Conservation (phyloP, 2,888 invertebrate species). For the Pheosia tremula region DNA sequence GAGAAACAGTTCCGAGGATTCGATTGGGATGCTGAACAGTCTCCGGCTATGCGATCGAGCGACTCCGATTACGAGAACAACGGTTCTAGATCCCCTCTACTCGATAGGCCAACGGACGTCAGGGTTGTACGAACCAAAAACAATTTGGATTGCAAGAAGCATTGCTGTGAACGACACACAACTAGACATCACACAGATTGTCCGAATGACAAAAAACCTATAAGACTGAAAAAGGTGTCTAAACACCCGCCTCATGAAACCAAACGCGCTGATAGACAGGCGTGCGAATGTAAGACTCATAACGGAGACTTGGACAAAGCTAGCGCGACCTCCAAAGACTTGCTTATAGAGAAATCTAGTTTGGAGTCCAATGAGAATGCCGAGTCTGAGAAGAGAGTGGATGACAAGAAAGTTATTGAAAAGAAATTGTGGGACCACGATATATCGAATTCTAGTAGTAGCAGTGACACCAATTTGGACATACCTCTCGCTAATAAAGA, state of each 20-base stretch:
- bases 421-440: constrained; percentile 81
- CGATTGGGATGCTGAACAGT: constrained; percentile 80
- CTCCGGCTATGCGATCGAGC: constrained; percentile 76
- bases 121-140: constrained; percentile 72
- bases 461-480: constrained; percentile 80
- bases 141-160: constrained; percentile 66
- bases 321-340: constrained; percentile 89
- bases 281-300: constrained; percentile 67
- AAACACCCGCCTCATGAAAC: constrained; percentile 63
- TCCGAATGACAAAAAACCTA: constrained; percentile 71
- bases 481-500: constrained; percentile 52
- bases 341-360: constrained; percentile 85
- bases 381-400: constrained; percentile 58
- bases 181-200: constrained; percentile 60
- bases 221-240: constrained; percentile 72
- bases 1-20: constrained; percentile 82
- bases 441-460: constrained; percentile 85
- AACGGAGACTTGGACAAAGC: constrained; percentile 84
- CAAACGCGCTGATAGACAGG: constrained; percentile 57
- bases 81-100: constrained; percentile 88
- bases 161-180: constrained; percentile 67
- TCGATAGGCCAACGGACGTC: constrained; percentile 80
- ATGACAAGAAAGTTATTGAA: constrained; percentile 56
- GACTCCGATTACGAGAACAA: constrained; percentile 89
- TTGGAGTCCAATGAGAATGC: constrained; percentile 79